phyloP scores from a whole-genome alignment of 2,797 vertebrate genomes.

The Sebastes flavidus region DNA sequence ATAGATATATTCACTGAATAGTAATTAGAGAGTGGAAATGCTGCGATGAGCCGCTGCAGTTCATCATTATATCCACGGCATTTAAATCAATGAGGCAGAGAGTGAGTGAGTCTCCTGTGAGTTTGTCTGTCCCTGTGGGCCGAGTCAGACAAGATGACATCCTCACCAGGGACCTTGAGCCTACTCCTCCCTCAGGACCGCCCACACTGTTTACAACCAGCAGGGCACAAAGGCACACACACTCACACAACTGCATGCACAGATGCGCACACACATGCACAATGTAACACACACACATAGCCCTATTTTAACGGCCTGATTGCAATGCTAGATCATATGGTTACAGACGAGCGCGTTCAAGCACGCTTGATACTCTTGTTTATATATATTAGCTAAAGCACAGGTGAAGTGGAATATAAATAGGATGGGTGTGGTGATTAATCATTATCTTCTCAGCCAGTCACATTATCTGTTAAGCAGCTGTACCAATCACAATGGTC shows the following conservation, averaged over 20 bases:
- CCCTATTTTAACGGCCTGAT: not conserved
- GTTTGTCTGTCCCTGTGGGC: slow-evolving; percentile 67
- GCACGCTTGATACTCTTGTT: not conserved
- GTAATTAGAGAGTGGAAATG: slow-evolving; percentile 33
- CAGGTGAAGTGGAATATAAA: not conserved
- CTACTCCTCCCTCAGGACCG: slow-evolving; percentile 68
- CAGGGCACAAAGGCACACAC: slow-evolving; percentile 31
- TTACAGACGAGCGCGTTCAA: not conserved
- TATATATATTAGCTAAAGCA: not conserved
- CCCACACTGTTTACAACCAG: slow-evolving; percentile 67
- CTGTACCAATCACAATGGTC: slow-evolving; percentile 1
- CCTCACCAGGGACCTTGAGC: slow-evolving; percentile 75
- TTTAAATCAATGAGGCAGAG: slow-evolving; percentile 73
- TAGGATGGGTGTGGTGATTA: not conserved
- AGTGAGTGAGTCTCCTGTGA: slow-evolving; percentile 62
- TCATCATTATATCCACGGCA: slow-evolving; percentile 59
- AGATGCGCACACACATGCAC: not conserved
- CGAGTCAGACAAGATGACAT: slow-evolving; percentile 74
- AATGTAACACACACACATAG: slow-evolving; percentile 6
- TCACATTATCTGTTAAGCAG: slow-evolving; percentile 18
- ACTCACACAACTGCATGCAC: slow-evolving; percentile 11
- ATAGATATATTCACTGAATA: slow-evolving; percentile 18
- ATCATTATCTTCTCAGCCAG: slow-evolving; percentile 14
- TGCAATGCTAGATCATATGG: not conserved
- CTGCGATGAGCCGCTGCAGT: slow-evolving; percentile 32